A percentile compares a stretch with the other conserved stretches of the same genome.
These are phyloP conservation scores for Coreoperca whiteheadi DNA, from an alignment of 2,113 vertebrate genomes.

Conservation along the genomic window DNA sequence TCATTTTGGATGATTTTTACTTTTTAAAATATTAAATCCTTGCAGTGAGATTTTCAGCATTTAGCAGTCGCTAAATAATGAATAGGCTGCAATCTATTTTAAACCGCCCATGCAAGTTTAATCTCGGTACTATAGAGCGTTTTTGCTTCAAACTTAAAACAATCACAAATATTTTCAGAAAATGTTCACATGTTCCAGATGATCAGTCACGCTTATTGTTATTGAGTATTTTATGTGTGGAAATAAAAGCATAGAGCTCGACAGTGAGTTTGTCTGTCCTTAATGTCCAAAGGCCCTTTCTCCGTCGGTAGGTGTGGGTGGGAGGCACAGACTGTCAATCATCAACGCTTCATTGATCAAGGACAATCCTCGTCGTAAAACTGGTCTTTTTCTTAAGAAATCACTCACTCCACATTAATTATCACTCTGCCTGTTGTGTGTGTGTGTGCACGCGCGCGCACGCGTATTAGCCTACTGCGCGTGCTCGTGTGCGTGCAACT, in stretches of 20 bases:
- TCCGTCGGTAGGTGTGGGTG: conserved; percentile 75
- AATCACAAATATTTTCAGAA: conserved; percentile 3
- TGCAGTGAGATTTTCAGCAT: neutral
- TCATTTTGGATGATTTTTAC: conserved; percentile 2
- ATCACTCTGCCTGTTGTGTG: conserved; percentile 55
- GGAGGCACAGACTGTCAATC: conserved; percentile 82
- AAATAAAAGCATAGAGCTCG: conserved; percentile 42
- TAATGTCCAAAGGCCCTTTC: conserved; percentile 76
- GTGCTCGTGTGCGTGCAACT: conserved; percentile 12
- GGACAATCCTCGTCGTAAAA: conserved; percentile 85
- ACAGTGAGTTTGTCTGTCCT: conserved; percentile 58
- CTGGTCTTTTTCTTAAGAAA: conserved; percentile 85
- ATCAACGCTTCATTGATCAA: conserved; percentile 82
- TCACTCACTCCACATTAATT: conserved; percentile 89
- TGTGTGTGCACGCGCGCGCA: neutral
- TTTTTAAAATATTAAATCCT: neutral
- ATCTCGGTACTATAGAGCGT: neutral
- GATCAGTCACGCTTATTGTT: conserved; percentile 4
- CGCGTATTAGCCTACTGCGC: neutral
- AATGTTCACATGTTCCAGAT: conserved; percentile 23
- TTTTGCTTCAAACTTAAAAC: conserved; percentile 3
- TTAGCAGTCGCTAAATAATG: neutral
- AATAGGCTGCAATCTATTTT: neutral
- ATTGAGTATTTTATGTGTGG: conserved; percentile 37
- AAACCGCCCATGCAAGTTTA: neutral